Percentiles rank a stretch among this genome's conserved stretches.
Conservation (phyloP, 2,888 invertebrate species). For the Aricia artaxerxes region DNA sequence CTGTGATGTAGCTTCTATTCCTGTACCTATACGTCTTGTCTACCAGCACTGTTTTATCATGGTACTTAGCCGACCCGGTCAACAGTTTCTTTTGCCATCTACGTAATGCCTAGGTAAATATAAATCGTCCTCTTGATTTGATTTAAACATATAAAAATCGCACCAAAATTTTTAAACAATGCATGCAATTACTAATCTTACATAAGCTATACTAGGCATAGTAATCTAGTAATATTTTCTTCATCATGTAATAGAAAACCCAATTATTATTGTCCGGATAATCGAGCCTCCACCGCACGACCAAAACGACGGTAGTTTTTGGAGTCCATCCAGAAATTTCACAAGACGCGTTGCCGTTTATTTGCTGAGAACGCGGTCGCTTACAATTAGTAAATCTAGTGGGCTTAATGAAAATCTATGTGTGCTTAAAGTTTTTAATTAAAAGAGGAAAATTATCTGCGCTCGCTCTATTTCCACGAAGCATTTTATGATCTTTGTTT, state of each 20-base stretch:
- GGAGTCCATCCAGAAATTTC: slow-evolving; percentile 39
- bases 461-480: not conserved
- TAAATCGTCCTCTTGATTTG: too few relatives aligned
- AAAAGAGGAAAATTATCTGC: slow-evolving; percentile 19
- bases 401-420: slow-evolving; percentile 27
- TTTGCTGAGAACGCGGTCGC: slow-evolving; percentile 31
- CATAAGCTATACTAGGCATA: too few relatives aligned
- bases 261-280: not conserved
- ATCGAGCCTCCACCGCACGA: slow-evolving; percentile 15
- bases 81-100: too few relatives aligned
- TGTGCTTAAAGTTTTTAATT: slow-evolving; percentile 19
- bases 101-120: too few relatives aligned
- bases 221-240: too few relatives aligned
- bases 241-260: not conserved
- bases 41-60: too few relatives aligned
- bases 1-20: too few relatives aligned
- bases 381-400: slow-evolving; percentile 29
- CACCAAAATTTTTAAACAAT: too few relatives aligned
- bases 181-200: too few relatives aligned
- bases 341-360: slow-evolving; percentile 37
- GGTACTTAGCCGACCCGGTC: too few relatives aligned
- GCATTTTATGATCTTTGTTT: not conserved
- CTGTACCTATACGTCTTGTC: too few relatives aligned
- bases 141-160: too few relatives aligned
- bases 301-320: slow-evolving; percentile 38